Conservation (phyloP, 1,140 invertebrate species). For the Branchinecta lindahli region DNA sequence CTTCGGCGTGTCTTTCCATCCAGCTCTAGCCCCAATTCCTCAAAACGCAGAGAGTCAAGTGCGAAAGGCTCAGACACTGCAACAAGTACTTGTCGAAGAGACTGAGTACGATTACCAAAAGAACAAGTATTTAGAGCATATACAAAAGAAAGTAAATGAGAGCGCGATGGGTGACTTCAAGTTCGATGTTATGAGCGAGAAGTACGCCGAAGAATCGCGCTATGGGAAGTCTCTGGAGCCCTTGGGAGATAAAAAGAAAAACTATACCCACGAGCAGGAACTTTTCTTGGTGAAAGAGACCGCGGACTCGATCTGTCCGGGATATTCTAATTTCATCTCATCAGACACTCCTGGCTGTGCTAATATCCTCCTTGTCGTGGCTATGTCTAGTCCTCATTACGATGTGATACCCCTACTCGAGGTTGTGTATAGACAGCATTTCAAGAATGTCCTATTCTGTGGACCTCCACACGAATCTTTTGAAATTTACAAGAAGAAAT, state of each 20-base stretch:
- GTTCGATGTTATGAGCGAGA: background rate
- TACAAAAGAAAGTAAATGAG: slow-evolving; percentile 10
- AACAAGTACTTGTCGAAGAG: slow-evolving; percentile 16
- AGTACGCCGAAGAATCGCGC: background rate
- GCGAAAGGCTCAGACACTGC: slow-evolving; percentile 23
- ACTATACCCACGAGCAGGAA: background rate
- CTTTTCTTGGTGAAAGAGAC: slow-evolving; percentile 25
- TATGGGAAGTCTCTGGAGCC: background rate
- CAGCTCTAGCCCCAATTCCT: slow-evolving; percentile 24
- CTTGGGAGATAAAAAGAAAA: too few relatives aligned
- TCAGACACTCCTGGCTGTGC: slow-evolving; percentile 19
- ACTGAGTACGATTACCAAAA: background rate
- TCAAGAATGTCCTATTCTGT: slow-evolving; percentile 31
- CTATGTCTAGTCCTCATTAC: slow-evolving; percentile 28
- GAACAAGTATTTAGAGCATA: background rate
- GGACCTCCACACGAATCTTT: slow-evolving; percentile 27
- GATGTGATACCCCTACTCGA: slow-evolving; percentile 29
- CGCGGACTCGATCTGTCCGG: slow-evolving; percentile 26
- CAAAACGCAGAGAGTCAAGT: slow-evolving; percentile 20
- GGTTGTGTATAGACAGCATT: slow-evolving; percentile 27
- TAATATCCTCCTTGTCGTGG: slow-evolving; percentile 28
- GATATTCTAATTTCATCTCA: slow-evolving; percentile 25
- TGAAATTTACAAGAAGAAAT: slow-evolving; percentile 26
- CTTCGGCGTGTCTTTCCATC: slow-evolving; percentile 26
- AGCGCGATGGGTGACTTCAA: background rate